Evolutionary conservation across 1,140 invertebrate species (phyloP).

Genomic region (Pseudobourletiella spinata): DNA sequence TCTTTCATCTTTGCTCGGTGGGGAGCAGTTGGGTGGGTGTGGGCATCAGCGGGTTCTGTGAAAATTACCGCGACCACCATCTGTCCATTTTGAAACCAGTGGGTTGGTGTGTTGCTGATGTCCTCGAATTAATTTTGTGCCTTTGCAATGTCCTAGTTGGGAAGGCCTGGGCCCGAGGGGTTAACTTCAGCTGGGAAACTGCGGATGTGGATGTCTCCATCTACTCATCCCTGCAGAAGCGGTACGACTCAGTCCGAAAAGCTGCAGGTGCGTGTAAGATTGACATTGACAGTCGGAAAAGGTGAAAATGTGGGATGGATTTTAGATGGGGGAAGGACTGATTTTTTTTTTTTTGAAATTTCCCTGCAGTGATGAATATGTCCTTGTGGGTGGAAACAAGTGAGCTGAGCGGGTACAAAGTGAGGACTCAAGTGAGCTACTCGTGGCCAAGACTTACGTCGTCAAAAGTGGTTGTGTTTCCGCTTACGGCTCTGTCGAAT

Average conservation of each 20-base stretch:
- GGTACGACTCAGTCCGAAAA: slow-evolving; percentile 30
- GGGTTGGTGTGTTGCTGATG: no score
- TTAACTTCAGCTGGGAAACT: slow-evolving; percentile 25
- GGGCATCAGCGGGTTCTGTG: no score
- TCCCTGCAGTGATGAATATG: slow-evolving; percentile 50
- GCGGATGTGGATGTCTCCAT: slow-evolving; percentile 30
- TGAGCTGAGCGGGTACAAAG: slow-evolving; percentile 59
- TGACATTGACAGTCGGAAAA: no score
- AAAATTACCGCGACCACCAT: no score
- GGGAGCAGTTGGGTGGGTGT: no score
- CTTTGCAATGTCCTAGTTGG: slow-evolving; percentile 33
- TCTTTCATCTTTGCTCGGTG: no score
- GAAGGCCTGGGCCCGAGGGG: slow-evolving; percentile 19
- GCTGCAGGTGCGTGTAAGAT: slow-evolving; percentile 15
- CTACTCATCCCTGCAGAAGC: slow-evolving; percentile 21
- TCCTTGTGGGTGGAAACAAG: slow-evolving; percentile 63
- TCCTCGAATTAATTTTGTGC: no score
- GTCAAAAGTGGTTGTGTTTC: slow-evolving; percentile 54
- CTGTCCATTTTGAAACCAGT: no score
- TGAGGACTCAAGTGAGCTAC: slow-evolving; percentile 58
- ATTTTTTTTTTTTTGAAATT: no score
- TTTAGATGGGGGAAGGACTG: no score
- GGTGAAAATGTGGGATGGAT: no score
- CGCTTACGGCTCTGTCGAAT: slow-evolving; percentile 72
- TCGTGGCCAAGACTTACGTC: slow-evolving; percentile 58